phyloP scores from a whole-genome alignment of 2,888 invertebrate genomes.

The Gerris lacustris region DNA sequence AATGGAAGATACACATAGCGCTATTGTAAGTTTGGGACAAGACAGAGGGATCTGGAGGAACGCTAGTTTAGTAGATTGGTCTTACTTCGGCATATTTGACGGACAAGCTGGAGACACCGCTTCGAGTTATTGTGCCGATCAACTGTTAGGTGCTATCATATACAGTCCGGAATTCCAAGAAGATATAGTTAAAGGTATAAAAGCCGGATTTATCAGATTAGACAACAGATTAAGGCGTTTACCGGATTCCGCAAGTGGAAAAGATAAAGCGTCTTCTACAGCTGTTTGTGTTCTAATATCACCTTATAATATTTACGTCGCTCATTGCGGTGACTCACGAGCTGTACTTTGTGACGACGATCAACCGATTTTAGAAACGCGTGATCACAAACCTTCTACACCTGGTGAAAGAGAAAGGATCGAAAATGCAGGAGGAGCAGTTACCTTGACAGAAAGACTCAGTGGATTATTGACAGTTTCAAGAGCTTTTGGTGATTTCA shows the following conservation, averaged over 20 bases:
- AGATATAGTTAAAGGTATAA: slow-evolving; percentile 64
- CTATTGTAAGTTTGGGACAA: slow-evolving; percentile 56
- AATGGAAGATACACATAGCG: slow-evolving; percentile 97
- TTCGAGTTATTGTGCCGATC: slow-evolving; percentile 80
- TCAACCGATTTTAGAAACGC: slow-evolving; percentile 72
- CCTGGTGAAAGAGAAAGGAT: slow-evolving; percentile 89
- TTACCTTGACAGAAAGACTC: slow-evolving; percentile 85
- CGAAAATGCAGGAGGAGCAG: slow-evolving; percentile 75
- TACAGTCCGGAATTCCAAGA: slow-evolving; percentile 79
- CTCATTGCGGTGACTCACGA: slow-evolving; percentile 91
- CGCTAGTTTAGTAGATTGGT: slow-evolving; percentile 60
- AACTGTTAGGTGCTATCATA: slow-evolving; percentile 77
- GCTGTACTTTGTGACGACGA: slow-evolving; percentile 54
- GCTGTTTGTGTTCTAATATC: slow-evolving; percentile 94
- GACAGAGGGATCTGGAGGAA: not conserved
- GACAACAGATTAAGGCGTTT: slow-evolving; percentile 48
- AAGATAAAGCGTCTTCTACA: slow-evolving; percentile 95
- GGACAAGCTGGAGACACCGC: slow-evolving; percentile 93
- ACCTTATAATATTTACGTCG: slow-evolving; percentile 65
- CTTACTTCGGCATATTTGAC: slow-evolving; percentile 98
- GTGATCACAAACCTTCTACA: slow-evolving; percentile 88
- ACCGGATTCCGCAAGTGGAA: slow-evolving; percentile 74
- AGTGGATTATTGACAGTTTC: slow-evolving; percentile 92
- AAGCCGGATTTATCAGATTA: slow-evolving; percentile 37
- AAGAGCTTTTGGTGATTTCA: slow-evolving; percentile 93